Base-by-base conservation (phyloP, 2,113 vertebrate species). In the Oncorhynchus keta region DNA sequence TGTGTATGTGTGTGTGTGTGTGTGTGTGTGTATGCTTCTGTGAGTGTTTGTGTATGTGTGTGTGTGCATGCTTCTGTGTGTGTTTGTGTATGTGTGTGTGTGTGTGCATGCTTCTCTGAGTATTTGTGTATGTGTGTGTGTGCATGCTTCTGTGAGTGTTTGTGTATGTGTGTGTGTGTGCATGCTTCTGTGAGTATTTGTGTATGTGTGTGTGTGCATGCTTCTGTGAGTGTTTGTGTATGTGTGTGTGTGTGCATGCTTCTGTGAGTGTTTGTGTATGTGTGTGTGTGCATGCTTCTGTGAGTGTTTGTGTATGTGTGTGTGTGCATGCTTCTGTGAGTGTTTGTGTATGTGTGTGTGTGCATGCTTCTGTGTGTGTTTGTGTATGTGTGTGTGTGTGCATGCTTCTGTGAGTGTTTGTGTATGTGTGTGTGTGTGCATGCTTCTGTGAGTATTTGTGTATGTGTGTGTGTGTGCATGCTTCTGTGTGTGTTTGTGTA, bases 201-300 rank as follows among this genome's bases (percentile, higher is more conserved):
- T 30, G 30, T 30, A 4, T 30, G 30, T 20, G 70, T 57, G 70
- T 28, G 49, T 55, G 70, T 26, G 70, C 85, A 78, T 87, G 85
- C 32, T 35, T 35, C 32, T 35, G 32, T 35, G 32, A 5, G 32
- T 39, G 35, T 2, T 1, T 35, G 1, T 35, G 70, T 26, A n/a
- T n/a, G 32, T 26, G 24, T 26, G 28, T 28, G 28, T 28, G 2
- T n/a, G n/a, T n/a, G 70, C 84, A 78, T 87, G 85, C 32, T 35
- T 35, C 32, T 35, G 5, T 35, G 32, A 1, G 32, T 35, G 32
- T 35, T 79, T 49, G 72, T 73, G 87, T 80, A 86, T 89, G 82
- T 4, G 26, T 26, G 26, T 28, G 26, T 32, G 30, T 32, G 30
- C 30, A 32, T 32, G 30, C 5, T 32, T 32, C 30, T 32, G 30